phyloP scores from a whole-genome alignment of 2,113 vertebrate genomes.

The Melanotaenia duboulayi region DNA sequence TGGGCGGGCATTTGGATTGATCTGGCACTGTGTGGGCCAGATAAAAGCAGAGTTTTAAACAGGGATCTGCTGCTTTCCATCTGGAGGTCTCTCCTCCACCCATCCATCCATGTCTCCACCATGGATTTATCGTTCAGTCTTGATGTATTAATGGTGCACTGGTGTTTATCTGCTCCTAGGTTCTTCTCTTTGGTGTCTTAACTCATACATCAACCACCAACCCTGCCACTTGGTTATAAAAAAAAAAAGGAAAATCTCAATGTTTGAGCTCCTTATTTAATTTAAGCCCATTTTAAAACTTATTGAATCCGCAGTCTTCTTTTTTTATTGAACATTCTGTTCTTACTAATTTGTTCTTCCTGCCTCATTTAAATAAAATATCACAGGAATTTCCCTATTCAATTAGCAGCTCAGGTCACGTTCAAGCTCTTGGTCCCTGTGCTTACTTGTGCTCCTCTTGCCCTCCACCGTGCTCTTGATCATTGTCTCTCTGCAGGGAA shows the following conservation, averaged over 20 bases:
- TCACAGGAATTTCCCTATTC: constrained; percentile 66
- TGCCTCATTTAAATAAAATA: constrained; percentile 68
- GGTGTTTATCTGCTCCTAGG: constrained; percentile 41
- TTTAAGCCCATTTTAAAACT: constrained; percentile 21
- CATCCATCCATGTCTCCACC: constrained; percentile 46
- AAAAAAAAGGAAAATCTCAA: constrained; percentile 9
- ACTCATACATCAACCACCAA: constrained; percentile 24
- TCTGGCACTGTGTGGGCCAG: constrained; percentile 74
- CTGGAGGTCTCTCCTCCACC: constrained; percentile 63
- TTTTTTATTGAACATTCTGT: constrained; percentile 17
- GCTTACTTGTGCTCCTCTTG: constrained; percentile 39
- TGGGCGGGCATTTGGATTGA: constrained; percentile 73
- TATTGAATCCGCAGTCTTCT: constrained; percentile 3
- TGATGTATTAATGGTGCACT: constrained; percentile 41
- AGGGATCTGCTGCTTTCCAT: constrained; percentile 62
- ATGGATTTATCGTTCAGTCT: constrained; percentile 60
- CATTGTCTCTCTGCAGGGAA: constrained; percentile 72
- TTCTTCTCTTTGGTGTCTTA: background rate
- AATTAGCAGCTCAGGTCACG: constrained; percentile 71
- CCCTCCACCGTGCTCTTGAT: constrained; percentile 62
- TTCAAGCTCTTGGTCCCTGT: constrained; percentile 51
- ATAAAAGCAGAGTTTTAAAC: constrained; percentile 71
- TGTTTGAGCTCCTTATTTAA: constrained; percentile 10
- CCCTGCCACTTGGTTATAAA: background rate
- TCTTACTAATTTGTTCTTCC: constrained; percentile 33